Percentiles rank a stretch among this genome's conserved stretches.
Conservation (phyloP, 2,888 invertebrate species). For the Tanytarsus gracilentus region DNA sequence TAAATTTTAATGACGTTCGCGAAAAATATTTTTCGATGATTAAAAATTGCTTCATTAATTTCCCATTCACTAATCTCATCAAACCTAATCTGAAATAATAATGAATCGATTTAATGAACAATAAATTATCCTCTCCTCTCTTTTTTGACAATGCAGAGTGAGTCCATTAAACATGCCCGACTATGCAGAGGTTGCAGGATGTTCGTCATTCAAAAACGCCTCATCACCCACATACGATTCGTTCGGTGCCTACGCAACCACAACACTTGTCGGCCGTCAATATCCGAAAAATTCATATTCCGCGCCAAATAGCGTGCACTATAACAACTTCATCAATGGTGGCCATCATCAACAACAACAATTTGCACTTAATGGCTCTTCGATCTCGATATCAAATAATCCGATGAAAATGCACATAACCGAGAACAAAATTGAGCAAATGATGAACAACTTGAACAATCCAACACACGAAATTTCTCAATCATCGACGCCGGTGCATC, state of each 20-base stretch:
- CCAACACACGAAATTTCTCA: neutral
- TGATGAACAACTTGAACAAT: conserved; percentile 26
- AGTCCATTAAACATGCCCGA: conserved; percentile 45
- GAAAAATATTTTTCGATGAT: neutral
- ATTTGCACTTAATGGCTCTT: conserved; percentile 7
- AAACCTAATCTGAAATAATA: neutral
- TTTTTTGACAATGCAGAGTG: conserved; percentile 35
- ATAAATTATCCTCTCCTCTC: neutral
- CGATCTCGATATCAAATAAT: conserved; percentile 20
- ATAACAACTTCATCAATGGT: conserved; percentile 34
- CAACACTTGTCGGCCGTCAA: conserved; percentile 39
- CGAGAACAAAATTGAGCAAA: conserved; percentile 40
- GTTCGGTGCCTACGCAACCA: conserved; percentile 44
- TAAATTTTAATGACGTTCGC: conserved; percentile 2
- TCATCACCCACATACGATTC: conserved; percentile 40
- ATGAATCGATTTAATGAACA: neutral
- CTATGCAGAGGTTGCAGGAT: conserved; percentile 43
- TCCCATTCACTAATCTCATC: neutral
- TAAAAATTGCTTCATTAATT: neutral
- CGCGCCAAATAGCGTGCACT: conserved; percentile 43
- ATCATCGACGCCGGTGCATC: neutral
- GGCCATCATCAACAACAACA: conserved; percentile 30
- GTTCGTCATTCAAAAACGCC: conserved; percentile 44
- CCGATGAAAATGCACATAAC: conserved; percentile 41
- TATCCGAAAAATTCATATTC: conserved; percentile 36